Base-by-base conservation (phyloP, 2,797 vertebrate species). In the Oceanodroma leucorhoa region DNA sequence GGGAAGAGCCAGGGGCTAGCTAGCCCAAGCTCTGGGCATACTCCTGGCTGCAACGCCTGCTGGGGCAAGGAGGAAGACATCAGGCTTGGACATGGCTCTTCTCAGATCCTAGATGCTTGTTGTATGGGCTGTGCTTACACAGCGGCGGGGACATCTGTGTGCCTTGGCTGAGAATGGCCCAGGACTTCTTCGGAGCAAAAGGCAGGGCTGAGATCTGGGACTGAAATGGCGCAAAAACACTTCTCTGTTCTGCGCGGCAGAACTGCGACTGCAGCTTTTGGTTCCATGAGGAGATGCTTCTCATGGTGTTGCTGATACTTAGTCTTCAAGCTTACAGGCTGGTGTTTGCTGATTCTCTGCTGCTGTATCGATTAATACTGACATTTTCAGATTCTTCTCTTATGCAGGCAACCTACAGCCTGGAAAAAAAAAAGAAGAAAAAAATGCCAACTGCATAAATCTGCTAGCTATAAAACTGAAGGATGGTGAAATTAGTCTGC, bases 401-500 rank as follows among this genome's bases (percentile, higher is more conserved):
- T 77, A 55, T 84, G 77, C 45, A 83, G 79, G 54, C 69, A 93
- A 67, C 27, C 23, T 58, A 58, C 27, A 60, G 51, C 23, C 32
- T n/a, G 40, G n/a, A 6, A 4, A 45, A 57, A 41, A 7, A 46
- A 24, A 36, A 23, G 11, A 24, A n/a, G 20, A 29, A 7, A 14
- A 14, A n/a, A 61, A 61, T 66, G 8, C 11, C 45, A 81, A 13
- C 30, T 50, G 38, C 79, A 81, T 96, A 90, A 86, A 90, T 91
- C 82, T 87, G 46, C 38, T 83, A 45, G 61, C 79, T 76, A 51
- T 94, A 88, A 95, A 94, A 62, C 38, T 81, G 76, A 96, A 86
- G 36, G 67, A 92, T 89, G 71, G 34, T 67, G 53, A 93, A 94
- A 94, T 89, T 85, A 67, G 71, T 85, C 89, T 92, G 78, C 83